These are phyloP conservation scores for Drosophila paranaensis DNA, from an alignment of 2,888 invertebrate genomes.

Conservation along the genomic window DNA sequence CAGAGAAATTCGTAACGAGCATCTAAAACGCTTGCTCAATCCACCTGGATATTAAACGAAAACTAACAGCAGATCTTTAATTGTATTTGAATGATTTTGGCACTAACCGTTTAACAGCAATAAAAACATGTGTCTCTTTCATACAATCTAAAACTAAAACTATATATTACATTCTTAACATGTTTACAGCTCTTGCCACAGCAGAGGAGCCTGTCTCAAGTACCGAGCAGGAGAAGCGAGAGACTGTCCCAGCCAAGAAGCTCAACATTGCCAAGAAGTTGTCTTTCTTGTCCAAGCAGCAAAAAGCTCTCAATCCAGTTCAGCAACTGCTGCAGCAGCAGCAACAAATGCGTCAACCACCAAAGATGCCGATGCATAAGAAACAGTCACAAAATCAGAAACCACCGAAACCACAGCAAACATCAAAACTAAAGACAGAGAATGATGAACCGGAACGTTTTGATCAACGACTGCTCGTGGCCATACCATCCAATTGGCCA, in stretches of 20 bases:
- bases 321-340: slow-evolving; percentile 15
- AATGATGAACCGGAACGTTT: slow-evolving; percentile 62
- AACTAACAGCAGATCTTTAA: background rate
- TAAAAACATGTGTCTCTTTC: slow-evolving; percentile 7
- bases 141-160: background rate
- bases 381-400: slow-evolving; percentile 37
- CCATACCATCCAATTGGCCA: slow-evolving; percentile 55
- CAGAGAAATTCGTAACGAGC: slow-evolving; percentile 44
- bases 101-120: background rate
- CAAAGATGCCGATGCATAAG: slow-evolving; percentile 18
- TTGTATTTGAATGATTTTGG: slow-evolving; percentile 2
- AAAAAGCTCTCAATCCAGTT: slow-evolving; percentile 16
- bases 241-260: slow-evolving; percentile 3
- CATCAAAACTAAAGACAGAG: slow-evolving; percentile 10
- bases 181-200: slow-evolving; percentile 6
- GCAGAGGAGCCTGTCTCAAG: background rate
- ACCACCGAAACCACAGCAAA: slow-evolving; percentile 29
- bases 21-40: slow-evolving; percentile 53
- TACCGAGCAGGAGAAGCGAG: slow-evolving; percentile 6
- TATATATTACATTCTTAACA: background rate
- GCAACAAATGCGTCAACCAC: slow-evolving; percentile 21
- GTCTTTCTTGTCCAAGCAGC: slow-evolving; percentile 3
- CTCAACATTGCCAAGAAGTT: slow-evolving; percentile 14
- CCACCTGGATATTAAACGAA: slow-evolving; percentile 50
- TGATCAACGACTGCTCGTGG: slow-evolving; percentile 63